phyloP scores from a whole-genome alignment of 2,888 invertebrate species.

The Leucania comma region DNA sequence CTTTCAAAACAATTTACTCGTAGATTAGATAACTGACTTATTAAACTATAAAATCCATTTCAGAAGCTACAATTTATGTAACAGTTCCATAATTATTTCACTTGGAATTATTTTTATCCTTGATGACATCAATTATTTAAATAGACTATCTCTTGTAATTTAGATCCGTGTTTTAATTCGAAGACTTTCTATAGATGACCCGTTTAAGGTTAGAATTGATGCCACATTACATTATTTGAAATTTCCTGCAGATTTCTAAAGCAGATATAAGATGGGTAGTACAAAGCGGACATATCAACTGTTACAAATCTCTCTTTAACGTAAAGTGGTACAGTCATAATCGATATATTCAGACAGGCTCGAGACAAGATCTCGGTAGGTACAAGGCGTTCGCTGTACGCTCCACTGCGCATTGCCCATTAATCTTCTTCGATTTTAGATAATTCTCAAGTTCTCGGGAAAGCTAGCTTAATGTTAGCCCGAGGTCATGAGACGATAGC shows the following conservation, averaged over 20 bases:
- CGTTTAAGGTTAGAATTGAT: constrained; percentile 16
- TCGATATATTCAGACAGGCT: constrained; percentile 68
- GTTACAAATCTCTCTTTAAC: constrained; percentile 61
- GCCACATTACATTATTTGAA: constrained; percentile 57
- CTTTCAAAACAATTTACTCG: constrained; percentile 60
- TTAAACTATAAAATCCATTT: constrained; percentile 44
- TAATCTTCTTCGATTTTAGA: constrained; percentile 81
- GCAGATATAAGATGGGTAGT: constrained; percentile 59
- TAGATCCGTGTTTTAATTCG: not conserved
- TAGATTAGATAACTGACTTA: constrained; percentile 54
- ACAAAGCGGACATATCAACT: constrained; percentile 60
- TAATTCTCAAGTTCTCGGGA: constrained; percentile 73
- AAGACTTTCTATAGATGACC: constrained; percentile 16
- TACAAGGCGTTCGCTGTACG: constrained; percentile 61
- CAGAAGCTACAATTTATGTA: constrained; percentile 42
- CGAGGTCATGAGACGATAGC: constrained; percentile 59
- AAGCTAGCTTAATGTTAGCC: constrained; percentile 73
- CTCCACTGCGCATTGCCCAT: constrained; percentile 71
- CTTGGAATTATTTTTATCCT: constrained; percentile 11
- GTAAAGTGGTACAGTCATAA: constrained; percentile 67
- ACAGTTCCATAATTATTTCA: constrained; percentile 19
- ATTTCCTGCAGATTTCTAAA: constrained; percentile 54
- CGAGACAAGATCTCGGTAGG: constrained; percentile 70
- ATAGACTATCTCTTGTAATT: constrained; percentile 19
- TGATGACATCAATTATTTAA: constrained; percentile 29